Evolutionary conservation across 2,113 vertebrate genomes (phyloP).

Genomic region (Lontra canadensis): DNA sequence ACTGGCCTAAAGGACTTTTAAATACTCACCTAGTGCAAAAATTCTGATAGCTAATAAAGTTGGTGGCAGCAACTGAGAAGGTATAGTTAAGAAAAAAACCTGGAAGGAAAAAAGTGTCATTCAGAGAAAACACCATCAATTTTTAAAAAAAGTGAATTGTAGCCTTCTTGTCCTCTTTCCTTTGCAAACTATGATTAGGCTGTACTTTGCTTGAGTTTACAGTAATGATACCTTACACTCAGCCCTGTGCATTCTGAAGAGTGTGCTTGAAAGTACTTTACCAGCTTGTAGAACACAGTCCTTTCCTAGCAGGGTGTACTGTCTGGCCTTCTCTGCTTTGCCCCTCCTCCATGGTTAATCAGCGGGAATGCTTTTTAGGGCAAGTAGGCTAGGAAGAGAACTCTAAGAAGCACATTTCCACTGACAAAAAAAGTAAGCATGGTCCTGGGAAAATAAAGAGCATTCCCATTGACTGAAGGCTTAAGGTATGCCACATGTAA

Average conservation of each 20-base stretch:
- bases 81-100: slow-evolving; percentile 41
- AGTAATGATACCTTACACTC: slow-evolving; percentile 62
- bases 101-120: neutral
- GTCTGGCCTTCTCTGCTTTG: neutral
- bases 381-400: neutral
- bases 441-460: neutral
- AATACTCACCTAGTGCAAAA: neutral
- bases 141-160: slow-evolving; percentile 64
- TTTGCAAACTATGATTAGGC: slow-evolving; percentile 48
- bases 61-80: neutral
- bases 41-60: slow-evolving; percentile 25
- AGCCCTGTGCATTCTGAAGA: slow-evolving; percentile 54
- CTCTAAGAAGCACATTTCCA: neutral
- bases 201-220: slow-evolving; percentile 34
- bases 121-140: slow-evolving; percentile 33
- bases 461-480: neutral
- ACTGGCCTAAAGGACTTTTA: neutral
- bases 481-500: neutral
- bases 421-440: neutral
- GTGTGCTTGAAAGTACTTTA: slow-evolving; percentile 50
- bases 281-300: neutral
- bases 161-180: slow-evolving; percentile 36
- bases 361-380: slow-evolving; percentile 8
- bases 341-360: neutral
- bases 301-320: neutral